Evolutionary conservation across 64 coral and sea anemone species (phyloP).

Genomic region (Montipora sp.): DNA sequence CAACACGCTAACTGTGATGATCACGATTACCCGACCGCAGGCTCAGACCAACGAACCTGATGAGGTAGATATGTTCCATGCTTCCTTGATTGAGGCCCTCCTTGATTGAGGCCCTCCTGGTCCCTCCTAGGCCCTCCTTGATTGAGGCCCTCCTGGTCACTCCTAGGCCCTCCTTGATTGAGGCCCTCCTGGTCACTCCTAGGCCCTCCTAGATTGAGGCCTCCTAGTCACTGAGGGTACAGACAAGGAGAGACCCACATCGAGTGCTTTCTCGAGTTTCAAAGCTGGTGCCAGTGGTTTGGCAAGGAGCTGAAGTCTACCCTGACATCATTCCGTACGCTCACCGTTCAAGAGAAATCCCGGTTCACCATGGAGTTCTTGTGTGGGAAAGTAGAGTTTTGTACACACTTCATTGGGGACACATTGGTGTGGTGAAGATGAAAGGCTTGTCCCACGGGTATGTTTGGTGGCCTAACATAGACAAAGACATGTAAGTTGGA

Average conservation of each 20-base stretch:
- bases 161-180: background rate
- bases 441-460: background rate
- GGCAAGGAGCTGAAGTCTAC: background rate
- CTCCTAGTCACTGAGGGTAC: background rate
- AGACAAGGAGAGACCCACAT: slow-evolving; percentile 55
- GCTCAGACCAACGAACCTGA: slow-evolving; percentile 9
- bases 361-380: slow-evolving; percentile 1
- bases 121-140: background rate
- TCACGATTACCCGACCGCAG: background rate
- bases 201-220: slow-evolving; percentile 4
- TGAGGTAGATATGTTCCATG: slow-evolving; percentile 2
- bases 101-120: slow-evolving; percentile 14
- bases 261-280: slow-evolving; percentile 50
- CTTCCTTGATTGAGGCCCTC: background rate
- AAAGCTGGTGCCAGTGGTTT: slow-evolving; percentile 28
- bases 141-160: background rate
- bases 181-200: slow-evolving; percentile 28
- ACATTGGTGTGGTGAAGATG: background rate
- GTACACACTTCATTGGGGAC: background rate
- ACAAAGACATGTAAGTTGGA: too few relatives aligned
- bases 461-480: too few relatives aligned
- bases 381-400: slow-evolving; percentile 32
- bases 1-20: slow-evolving; percentile 61
- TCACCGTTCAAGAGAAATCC: background rate
- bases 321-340: slow-evolving; percentile 29